Evolutionary conservation across 1,140 invertebrate genomes (phyloP).

Genomic region (Anoplolepis gracilipes): DNA sequence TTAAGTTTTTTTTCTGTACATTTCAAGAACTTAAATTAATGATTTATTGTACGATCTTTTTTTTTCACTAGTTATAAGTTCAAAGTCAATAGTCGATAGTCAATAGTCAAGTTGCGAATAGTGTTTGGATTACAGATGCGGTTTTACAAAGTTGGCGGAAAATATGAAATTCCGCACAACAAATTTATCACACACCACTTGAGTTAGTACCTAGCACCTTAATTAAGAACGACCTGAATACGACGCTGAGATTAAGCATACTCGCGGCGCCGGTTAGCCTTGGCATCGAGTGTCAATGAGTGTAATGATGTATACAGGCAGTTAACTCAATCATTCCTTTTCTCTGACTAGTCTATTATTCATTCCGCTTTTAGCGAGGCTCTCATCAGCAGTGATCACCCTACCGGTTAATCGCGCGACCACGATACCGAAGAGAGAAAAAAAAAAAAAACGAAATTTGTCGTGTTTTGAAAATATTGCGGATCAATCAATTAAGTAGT

Average conservation of each 20-base stretch:
- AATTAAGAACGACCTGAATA: slow-evolving; percentile 75
- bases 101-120: not conserved
- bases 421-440: slow-evolving; percentile 40
- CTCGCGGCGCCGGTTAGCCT: slow-evolving; percentile 64
- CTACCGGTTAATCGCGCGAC: slow-evolving; percentile 65
- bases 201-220: slow-evolving; percentile 51
- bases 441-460: not conserved
- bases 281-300: slow-evolving; percentile 63
- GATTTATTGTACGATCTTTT: too few relatives aligned
- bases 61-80: too few relatives aligned
- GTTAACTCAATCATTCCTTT: slow-evolving; percentile 76
- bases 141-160: not conserved
- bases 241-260: slow-evolving; percentile 63
- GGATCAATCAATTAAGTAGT: not conserved
- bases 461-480: not conserved
- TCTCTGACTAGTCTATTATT: slow-evolving; percentile 68
- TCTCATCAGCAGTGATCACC: slow-evolving; percentile 67
- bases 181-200: slow-evolving; percentile 25
- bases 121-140: not conserved
- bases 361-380: slow-evolving; percentile 63
- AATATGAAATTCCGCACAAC: not conserved
- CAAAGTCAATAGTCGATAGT: too few relatives aligned
- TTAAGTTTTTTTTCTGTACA: too few relatives aligned
- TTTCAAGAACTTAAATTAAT: too few relatives aligned
- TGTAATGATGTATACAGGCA: slow-evolving; percentile 68